phyloP scores from a whole-genome alignment of 2,888 invertebrate species.

The Odiellus spinosus region DNA sequence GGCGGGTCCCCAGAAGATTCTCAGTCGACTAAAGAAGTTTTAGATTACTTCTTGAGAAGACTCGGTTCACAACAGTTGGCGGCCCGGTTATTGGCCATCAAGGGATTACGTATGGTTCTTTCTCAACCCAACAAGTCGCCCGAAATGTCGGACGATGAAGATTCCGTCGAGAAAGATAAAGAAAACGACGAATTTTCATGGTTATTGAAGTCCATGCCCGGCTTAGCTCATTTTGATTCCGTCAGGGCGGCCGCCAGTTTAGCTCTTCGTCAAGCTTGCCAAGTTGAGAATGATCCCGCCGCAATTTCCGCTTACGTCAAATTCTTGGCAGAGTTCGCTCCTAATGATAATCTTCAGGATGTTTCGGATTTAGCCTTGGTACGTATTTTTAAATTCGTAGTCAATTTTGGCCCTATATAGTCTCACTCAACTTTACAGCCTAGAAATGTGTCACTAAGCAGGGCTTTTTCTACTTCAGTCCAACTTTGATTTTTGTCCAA shows the following conservation, averaged over 20 bases:
- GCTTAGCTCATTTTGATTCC: constrained; percentile 56
- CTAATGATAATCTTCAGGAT: constrained; percentile 46
- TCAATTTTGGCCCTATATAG: too few relatives aligned
- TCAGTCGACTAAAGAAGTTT: constrained; percentile 56
- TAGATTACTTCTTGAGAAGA: constrained; percentile 73
- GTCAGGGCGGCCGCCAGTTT: constrained; percentile 20
- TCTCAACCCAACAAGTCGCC: constrained; percentile 14
- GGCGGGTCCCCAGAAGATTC: constrained; percentile 24
- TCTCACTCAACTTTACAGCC: too few relatives aligned
- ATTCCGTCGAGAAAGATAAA: constrained; percentile 27
- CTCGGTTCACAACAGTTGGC: constrained; percentile 63
- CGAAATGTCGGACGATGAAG: constrained; percentile 15
- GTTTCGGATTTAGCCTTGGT: constrained; percentile 44
- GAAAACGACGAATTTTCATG: constrained; percentile 23
- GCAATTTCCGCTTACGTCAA: constrained; percentile 67
- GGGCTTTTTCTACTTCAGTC: too few relatives aligned
- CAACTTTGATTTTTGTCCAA: neutral
- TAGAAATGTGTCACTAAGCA: too few relatives aligned
- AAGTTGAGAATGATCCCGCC: constrained; percentile 67
- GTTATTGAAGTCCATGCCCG: constrained; percentile 38
- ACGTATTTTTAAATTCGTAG: too few relatives aligned
- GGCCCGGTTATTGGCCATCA: constrained; percentile 56
- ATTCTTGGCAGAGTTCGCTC: constrained; percentile 60
- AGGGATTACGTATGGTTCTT: constrained; percentile 21
- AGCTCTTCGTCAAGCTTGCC: constrained; percentile 41